A percentile compares a stretch with the other conserved stretches of the same genome.
Conservation (phyloP, 2,888 invertebrate genomes). For the Siphlonurus alternatus region DNA sequence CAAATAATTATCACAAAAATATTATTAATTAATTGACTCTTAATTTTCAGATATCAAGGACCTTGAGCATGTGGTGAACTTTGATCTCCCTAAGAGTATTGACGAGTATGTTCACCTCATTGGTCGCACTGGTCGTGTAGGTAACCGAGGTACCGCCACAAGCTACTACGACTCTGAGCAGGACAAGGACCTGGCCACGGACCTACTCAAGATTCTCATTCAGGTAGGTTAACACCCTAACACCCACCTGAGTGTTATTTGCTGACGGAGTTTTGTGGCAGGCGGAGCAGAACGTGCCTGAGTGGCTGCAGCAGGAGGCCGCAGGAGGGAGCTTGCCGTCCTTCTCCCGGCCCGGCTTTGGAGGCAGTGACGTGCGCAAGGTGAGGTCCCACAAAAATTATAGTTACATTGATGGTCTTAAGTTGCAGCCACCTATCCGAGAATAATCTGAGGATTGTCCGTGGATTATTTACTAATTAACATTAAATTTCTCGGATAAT, state of each 20-base stretch:
- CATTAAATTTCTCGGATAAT: too few relatives aligned
- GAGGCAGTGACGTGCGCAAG: not conserved
- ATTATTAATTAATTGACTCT: not conserved
- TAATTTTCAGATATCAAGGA: constrained; percentile 62
- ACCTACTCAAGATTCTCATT: constrained; percentile 53
- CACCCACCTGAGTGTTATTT: constrained; percentile 3
- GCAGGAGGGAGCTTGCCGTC: not conserved
- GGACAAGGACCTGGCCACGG: constrained; percentile 39
- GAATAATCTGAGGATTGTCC: too few relatives aligned
- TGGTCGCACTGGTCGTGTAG: constrained; percentile 32
- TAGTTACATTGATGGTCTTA: too few relatives aligned
- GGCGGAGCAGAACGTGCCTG: not conserved
- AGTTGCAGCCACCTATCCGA: too few relatives aligned
- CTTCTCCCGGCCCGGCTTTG: not conserved
- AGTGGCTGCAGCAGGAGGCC: not conserved
- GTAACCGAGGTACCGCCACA: constrained; percentile 28
- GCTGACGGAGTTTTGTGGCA: not conserved
- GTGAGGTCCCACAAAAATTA: too few relatives aligned
- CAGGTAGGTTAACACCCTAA: constrained; percentile 26
- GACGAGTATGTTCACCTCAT: constrained; percentile 33
- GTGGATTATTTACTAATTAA: too few relatives aligned
- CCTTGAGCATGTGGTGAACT: constrained; percentile 40
- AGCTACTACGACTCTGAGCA: constrained; percentile 42
- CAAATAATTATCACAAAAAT: too few relatives aligned
- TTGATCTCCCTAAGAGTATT: constrained; percentile 28